Conservation (phyloP, 2,113 vertebrate species). For the Hipposideros armiger region DNA sequence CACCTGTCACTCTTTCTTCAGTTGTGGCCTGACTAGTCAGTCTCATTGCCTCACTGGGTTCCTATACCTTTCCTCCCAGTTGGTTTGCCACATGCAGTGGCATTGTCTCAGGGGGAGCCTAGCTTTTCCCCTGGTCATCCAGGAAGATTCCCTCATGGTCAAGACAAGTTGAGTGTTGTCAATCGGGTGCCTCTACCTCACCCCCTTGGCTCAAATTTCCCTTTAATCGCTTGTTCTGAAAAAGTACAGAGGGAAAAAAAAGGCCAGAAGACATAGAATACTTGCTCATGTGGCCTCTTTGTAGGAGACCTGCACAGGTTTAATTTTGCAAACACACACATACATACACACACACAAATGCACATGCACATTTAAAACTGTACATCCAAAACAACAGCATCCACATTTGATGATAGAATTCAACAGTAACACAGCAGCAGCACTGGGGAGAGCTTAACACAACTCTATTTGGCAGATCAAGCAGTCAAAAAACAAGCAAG, state of each 20-base stretch:
- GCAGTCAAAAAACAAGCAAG: conserved; percentile 3
- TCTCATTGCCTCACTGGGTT: background rate
- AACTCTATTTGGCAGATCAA: background rate
- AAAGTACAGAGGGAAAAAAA: conserved; percentile 35
- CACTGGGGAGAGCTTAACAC: background rate
- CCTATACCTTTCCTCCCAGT: background rate
- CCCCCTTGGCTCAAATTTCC: conserved; percentile 48
- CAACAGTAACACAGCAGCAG: background rate
- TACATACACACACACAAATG: background rate
- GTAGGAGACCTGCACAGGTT: background rate
- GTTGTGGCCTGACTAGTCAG: background rate
- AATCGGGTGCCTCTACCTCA: background rate
- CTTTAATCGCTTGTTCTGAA: conserved; percentile 47
- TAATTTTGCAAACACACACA: background rate
- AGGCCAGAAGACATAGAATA: background rate
- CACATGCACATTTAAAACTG: background rate
- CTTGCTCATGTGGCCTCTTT: background rate
- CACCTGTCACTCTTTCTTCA: background rate
- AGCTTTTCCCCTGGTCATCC: background rate
- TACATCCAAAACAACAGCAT: background rate
- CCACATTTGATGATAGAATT: conserved; percentile 8
- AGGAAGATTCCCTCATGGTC: background rate
- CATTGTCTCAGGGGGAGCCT: background rate
- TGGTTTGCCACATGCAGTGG: background rate
- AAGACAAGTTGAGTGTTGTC: conserved; percentile 55